Conservation (phyloP, 2,888 invertebrate species). For the Syrphus vitripennis region DNA sequence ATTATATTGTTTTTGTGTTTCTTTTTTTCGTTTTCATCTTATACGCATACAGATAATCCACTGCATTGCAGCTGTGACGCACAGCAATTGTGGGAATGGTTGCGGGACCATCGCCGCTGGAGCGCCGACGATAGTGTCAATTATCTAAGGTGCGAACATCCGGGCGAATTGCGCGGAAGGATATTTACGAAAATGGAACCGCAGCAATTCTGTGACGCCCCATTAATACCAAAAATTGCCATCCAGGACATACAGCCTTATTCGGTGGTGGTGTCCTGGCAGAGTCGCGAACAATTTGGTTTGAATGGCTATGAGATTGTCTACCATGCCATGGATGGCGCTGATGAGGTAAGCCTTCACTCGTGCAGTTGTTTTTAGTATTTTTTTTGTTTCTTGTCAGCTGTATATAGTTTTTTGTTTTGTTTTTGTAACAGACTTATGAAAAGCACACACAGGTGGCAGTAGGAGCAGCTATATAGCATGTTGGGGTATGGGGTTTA, state of each 20-base stretch:
- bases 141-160: constrained; percentile 90
- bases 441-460: constrained; percentile 47
- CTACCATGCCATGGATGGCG: constrained; percentile 87
- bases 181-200: constrained; percentile 89
- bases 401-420: neutral
- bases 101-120: constrained; percentile 91
- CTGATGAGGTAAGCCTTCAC: constrained; percentile 82
- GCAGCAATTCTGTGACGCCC: constrained; percentile 92
- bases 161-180: constrained; percentile 89
- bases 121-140: constrained; percentile 79
- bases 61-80: constrained; percentile 94
- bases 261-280: constrained; percentile 94
- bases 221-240: constrained; percentile 90
- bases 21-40: neutral
- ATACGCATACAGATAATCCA: constrained; percentile 88
- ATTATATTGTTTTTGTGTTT: constrained; percentile 20
- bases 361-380: neutral
- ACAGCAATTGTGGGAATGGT: constrained; percentile 95
- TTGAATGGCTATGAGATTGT: constrained; percentile 92
- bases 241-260: constrained; percentile 94
- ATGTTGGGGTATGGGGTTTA: neutral
- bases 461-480: neutral
- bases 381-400: neutral
- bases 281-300: constrained; percentile 92
- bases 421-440: constrained; percentile 35